A percentile compares a stretch with the other conserved stretches of the same genome.
Evolutionary conservation across 2,888 invertebrate genomes (phyloP).

Genomic region (Byasa hedistus): DNA sequence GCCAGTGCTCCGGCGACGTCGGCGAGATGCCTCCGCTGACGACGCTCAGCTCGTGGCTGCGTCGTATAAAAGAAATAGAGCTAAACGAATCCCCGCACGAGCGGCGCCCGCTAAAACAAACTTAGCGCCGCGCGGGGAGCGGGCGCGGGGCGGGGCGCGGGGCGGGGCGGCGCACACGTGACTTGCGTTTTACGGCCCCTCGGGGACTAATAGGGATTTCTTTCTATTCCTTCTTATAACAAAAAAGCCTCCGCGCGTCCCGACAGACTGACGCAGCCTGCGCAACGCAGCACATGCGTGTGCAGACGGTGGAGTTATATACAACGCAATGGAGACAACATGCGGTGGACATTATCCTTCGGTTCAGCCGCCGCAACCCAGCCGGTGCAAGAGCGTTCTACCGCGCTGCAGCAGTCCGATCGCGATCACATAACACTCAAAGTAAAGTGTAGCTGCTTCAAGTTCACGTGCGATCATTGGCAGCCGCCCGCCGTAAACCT

Average conservation of each 20-base stretch:
- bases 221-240: slow-evolving; percentile 8
- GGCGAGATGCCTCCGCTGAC: background rate
- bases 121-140: background rate
- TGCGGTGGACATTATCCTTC: no score
- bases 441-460: no score
- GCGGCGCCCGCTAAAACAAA: slow-evolving; percentile 2
- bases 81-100: background rate
- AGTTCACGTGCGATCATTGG: no score
- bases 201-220: slow-evolving; percentile 6
- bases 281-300: no score
- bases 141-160: slow-evolving; percentile 1
- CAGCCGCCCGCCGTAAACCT: no score
- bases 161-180: slow-evolving; percentile 3
- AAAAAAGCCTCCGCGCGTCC: background rate
- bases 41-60: background rate
- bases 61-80: background rate
- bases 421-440: no score
- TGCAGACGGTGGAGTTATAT: no score
- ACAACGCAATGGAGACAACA: no score
- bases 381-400: no score
- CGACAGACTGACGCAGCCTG: no score
- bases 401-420: no score
- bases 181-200: slow-evolving; percentile 9
- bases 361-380: no score
- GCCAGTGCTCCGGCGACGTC: background rate